Evolutionary conservation across 2,888 invertebrate species (phyloP), one percentile per base, ranked within the genome.

Genomic region (Trilocha varians): DNA sequence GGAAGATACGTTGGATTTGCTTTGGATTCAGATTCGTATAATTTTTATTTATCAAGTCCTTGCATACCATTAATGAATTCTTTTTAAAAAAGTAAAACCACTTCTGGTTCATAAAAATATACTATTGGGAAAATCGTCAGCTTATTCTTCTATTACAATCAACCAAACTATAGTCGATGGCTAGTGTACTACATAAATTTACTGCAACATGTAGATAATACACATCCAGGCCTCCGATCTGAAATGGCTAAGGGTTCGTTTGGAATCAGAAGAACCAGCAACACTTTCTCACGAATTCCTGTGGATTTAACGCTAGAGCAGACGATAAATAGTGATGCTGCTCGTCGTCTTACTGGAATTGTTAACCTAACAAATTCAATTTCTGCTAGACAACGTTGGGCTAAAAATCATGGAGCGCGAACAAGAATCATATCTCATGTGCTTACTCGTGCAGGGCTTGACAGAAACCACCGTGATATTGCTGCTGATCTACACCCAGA

Each of bases 271-370:
- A 44, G 49, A 39, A 49, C 49, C 16, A 34, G 3, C 13, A 42
- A 47, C 36, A 32, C 38, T 14, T 47, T 49, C 15, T 43, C 42
- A 33, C 32, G 49, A 43, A 42, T 44, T 25, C 47, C 49, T 11
- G 42, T 49, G 1, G 49, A 49, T 40, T 33, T 49, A 18, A 47
- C 47, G 5, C 36, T 49, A 6, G 47, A 49, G 35, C 49, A 49
- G 33, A 49, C 44, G 8, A 49, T 49, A 8, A 49, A 47, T 44
- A 47, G 39, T 41, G 49, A 49, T 42, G 49, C 49, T 14, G 43
- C 47, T 35, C 40, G 40, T 40, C 14, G 18, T 13, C 36, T 42
- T 36, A 36, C 42, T 43, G 47, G 44, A 39, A 45, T 49, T 38
- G 38, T 36, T 13, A 15, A 40, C 32, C 8, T 39, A 14, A 40